Evolutionary conservation across 2,113 vertebrate genomes (phyloP).

Genomic region (Syngnathoides biaculeatus): DNA sequence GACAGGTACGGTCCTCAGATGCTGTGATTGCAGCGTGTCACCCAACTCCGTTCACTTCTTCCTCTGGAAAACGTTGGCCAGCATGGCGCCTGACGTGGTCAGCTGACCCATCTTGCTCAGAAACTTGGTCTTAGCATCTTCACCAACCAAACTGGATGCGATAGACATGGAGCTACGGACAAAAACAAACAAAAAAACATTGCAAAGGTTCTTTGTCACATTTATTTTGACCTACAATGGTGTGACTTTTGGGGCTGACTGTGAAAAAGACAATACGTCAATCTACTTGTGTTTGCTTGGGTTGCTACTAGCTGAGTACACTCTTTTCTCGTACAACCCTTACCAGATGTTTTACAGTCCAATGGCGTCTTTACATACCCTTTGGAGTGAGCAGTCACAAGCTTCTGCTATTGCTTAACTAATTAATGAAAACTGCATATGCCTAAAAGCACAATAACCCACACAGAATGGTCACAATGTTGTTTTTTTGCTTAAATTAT

Average conservation of each 20-base stretch:
- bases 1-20: conserved; percentile 66
- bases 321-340: not conserved
- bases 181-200: not conserved
- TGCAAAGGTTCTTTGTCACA: not conserved
- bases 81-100: conserved; percentile 96
- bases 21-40: conserved; percentile 1
- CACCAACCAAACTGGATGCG: conserved; percentile 93
- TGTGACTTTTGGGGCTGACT: not conserved
- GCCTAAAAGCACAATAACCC: not conserved
- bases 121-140: conserved; percentile 99
- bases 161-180: conserved; percentile 87
- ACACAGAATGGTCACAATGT: not conserved
- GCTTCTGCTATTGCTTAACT: conserved; percentile 29
- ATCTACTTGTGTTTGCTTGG: not conserved
- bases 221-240: not conserved
- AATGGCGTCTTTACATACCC: conserved; percentile 60
- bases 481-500: not conserved
- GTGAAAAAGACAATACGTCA: not conserved
- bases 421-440: not conserved
- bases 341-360: conserved; percentile 50
- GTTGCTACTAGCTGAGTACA: not conserved
- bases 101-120: conserved; percentile 99
- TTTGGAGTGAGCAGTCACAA: conserved; percentile 40
- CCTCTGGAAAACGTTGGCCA: conserved; percentile 98
- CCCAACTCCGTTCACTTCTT: conserved; percentile 77